Evolutionary conservation across 92 coral and sea anemone species (phyloP).

Genomic region (Phenganax marumi): DNA sequence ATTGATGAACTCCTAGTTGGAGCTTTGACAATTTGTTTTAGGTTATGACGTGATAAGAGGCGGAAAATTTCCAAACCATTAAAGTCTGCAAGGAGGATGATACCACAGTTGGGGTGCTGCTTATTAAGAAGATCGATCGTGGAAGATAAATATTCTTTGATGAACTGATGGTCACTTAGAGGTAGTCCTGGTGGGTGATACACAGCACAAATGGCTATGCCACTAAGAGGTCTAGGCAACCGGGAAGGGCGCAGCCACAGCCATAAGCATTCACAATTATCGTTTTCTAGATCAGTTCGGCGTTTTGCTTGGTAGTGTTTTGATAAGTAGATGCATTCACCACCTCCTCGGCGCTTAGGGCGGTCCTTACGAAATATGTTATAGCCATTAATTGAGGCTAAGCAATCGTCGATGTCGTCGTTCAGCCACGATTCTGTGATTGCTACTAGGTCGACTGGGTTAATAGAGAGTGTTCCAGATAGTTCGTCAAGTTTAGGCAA

Average conservation of each 20-base stretch:
- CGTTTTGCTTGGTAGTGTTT: constrained; percentile 6
- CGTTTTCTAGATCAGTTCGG: constrained; percentile 17
- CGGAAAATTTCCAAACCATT: too few relatives aligned
- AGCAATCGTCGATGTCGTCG: constrained; percentile 35
- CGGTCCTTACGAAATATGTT: constrained; percentile 45
- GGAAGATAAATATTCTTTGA: too few relatives aligned
- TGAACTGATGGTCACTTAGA: too few relatives aligned
- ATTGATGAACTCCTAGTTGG: too few relatives aligned
- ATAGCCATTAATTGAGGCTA: constrained; percentile 39
- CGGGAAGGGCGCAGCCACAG: constrained; percentile 45
- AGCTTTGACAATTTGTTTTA: too few relatives aligned
- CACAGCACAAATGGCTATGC: constrained; percentile 47
- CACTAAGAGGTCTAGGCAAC: constrained; percentile 49
- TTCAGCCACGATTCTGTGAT: constrained; percentile 50
- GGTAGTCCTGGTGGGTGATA: constrained; percentile 53
- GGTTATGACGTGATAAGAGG: too few relatives aligned
- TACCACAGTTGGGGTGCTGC: too few relatives aligned
- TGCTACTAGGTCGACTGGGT: constrained; percentile 42
- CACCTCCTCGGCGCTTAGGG: constrained; percentile 46
- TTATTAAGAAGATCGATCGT: too few relatives aligned
- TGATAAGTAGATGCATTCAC: constrained; percentile 43
- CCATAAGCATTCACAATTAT: constrained; percentile 36
- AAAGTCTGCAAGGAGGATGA: too few relatives aligned
- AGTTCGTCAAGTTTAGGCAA: constrained; percentile 49
- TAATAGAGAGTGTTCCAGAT: constrained; percentile 13